Conservation (phyloP, 35 echinoderm and acorn worm genomes). For the Lytechinus pictus region DNA sequence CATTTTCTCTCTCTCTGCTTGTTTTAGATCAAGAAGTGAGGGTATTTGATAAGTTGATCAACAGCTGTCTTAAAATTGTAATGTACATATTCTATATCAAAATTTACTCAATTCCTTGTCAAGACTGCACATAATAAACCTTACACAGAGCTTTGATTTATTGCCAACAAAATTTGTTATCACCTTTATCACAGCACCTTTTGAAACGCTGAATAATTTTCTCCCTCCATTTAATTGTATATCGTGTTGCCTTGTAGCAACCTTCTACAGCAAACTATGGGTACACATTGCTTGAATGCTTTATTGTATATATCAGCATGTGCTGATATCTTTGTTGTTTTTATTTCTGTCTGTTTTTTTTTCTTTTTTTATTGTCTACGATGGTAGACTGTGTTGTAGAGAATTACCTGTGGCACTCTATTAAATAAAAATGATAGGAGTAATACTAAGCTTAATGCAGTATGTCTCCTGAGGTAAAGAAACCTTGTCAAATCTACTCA, state of each 20-base stretch:
- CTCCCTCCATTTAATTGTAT: background rate
- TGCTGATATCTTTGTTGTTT: constrained; percentile 12
- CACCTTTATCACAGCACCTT: constrained; percentile 10
- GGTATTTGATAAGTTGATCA: background rate
- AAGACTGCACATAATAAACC: background rate
- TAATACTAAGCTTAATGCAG: constrained; percentile 25
- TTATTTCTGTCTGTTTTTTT: constrained; percentile 17
- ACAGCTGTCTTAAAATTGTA: background rate
- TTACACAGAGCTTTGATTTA: background rate
- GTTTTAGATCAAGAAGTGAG: background rate
- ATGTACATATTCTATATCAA: background rate
- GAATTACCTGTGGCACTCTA: constrained; percentile 32
- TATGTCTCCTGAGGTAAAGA: constrained; percentile 47
- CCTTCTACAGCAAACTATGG: background rate
- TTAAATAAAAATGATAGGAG: constrained; percentile 35
- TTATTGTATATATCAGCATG: background rate
- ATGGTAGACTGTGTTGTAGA: constrained; percentile 32
- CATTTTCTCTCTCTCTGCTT: background rate
- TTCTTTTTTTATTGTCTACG: constrained; percentile 32
- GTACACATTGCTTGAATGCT: background rate
- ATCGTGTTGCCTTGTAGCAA: too few relatives aligned
- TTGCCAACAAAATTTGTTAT: background rate
- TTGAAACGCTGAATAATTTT: background rate
- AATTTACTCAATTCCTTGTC: background rate
- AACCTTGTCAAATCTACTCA: background rate